phyloP scores from a whole-genome alignment of 2,797 vertebrate species.

The Dallia pectoralis region DNA sequence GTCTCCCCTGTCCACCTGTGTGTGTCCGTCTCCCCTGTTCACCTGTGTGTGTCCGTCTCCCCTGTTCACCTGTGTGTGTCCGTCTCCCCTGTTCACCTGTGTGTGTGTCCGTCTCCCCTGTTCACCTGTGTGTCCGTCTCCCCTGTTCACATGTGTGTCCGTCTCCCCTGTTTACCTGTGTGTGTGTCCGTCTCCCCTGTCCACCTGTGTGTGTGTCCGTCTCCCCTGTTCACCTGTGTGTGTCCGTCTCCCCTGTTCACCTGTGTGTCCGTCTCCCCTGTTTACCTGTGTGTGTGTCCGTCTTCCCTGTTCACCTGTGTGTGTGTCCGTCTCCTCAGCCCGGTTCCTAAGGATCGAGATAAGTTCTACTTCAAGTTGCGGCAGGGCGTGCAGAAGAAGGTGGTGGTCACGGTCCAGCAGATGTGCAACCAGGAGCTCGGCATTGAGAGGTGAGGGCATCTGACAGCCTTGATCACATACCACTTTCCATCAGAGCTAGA shows the following conservation, averaged over 20 bases:
- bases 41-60: background rate
- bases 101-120: background rate
- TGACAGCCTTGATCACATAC: background rate
- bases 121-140: background rate
- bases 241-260: constrained; percentile 25
- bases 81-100: no score
- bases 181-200: constrained; percentile 64
- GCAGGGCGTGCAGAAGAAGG: constrained; percentile 92
- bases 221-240: no score
- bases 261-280: background rate
- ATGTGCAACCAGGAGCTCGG: constrained; percentile 91
- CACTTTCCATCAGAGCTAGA: no score
- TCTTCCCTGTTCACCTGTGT: no score
- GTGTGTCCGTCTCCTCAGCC: constrained; percentile 67
- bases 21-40: constrained; percentile 25
- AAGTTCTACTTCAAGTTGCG: constrained; percentile 97
- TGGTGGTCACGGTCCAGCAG: constrained; percentile 91
- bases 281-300: background rate
- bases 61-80: no score
- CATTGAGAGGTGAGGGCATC: constrained; percentile 89
- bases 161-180: no score
- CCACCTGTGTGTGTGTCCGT: constrained; percentile 52
- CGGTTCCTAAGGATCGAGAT: constrained; percentile 96
- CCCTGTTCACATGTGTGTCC: constrained; percentile 24
- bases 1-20: no score